phyloP scores from a whole-genome alignment of 1,140 invertebrate genomes.

The Neoseiulus cucumeris region DNA sequence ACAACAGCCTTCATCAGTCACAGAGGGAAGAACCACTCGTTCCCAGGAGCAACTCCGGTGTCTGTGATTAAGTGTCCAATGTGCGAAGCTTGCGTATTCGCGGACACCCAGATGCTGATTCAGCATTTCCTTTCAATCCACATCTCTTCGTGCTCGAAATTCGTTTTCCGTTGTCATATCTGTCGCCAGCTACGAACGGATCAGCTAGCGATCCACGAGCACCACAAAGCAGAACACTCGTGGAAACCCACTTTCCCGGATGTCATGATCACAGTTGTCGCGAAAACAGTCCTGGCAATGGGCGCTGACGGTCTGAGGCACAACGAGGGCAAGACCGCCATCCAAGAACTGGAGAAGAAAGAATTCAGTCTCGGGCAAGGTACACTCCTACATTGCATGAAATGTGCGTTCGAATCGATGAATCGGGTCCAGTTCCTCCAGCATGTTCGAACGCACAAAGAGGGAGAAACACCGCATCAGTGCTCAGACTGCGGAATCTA shows the following conservation, averaged over 20 bases:
- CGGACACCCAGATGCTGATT: constrained; percentile 6
- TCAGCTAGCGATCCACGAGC: constrained; percentile 6
- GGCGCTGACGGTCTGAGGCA: background rate
- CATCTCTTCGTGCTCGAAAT: background rate
- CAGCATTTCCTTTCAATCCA: constrained; percentile 7
- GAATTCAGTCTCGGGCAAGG: constrained; percentile 1
- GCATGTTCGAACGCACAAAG: background rate
- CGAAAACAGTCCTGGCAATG: background rate
- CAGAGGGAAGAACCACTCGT: constrained; percentile 2
- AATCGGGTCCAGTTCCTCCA: constrained; percentile 7
- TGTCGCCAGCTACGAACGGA: constrained; percentile 4
- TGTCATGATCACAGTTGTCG: background rate
- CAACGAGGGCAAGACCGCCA: background rate
- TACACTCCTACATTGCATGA: background rate
- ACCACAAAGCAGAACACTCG: constrained; percentile 3
- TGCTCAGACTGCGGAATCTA: background rate
- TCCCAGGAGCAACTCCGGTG: background rate
- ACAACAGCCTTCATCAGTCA: background rate
- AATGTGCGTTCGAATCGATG: constrained; percentile 3
- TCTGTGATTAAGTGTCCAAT: constrained; percentile 10
- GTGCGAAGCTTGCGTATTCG: constrained; percentile 10
- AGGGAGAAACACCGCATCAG: background rate
- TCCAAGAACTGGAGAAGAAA: background rate
- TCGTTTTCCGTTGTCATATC: constrained; percentile 6
- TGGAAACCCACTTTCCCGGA: background rate